Percentiles rank a stretch among this genome's conserved stretches.
These are phyloP conservation scores for Acrocera orbiculus DNA, from an alignment of 2,888 invertebrate species.

Conservation along the genomic window DNA sequence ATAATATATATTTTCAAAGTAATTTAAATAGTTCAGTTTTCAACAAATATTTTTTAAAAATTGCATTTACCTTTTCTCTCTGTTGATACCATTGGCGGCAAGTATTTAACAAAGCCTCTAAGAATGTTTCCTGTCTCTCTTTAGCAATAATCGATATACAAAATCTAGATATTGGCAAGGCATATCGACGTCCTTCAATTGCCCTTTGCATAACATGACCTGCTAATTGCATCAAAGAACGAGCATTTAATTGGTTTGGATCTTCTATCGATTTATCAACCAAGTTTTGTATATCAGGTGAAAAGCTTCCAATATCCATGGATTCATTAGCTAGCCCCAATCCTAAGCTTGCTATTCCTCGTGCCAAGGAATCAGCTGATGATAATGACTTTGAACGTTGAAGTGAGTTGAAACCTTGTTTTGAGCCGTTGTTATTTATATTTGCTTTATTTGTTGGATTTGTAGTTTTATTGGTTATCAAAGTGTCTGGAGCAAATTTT, in stretches of 20 bases:
- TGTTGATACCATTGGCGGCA: slow-evolving; percentile 85
- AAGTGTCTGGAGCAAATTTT: slow-evolving; percentile 28
- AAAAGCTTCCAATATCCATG: slow-evolving; percentile 58
- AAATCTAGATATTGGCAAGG: slow-evolving; percentile 66
- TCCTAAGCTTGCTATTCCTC: slow-evolving; percentile 48
- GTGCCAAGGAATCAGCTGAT: slow-evolving; percentile 52
- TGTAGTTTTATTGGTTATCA: slow-evolving; percentile 15
- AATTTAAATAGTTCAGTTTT: too few species aligned
- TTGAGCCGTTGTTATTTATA: slow-evolving; percentile 11
- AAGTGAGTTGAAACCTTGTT: slow-evolving; percentile 26
- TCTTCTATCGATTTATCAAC: slow-evolving; percentile 65
- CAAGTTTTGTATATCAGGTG: slow-evolving; percentile 52
- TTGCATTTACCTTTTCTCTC: slow-evolving; percentile 40
- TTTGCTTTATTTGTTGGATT: too few species aligned
- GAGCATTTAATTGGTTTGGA: slow-evolving; percentile 56
- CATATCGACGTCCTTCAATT: slow-evolving; percentile 56
- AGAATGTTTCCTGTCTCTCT: slow-evolving; percentile 72
- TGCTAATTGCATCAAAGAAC: slow-evolving; percentile 70
- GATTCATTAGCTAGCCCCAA: slow-evolving; percentile 47
- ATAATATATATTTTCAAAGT: too few species aligned
- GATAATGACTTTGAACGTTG: slow-evolving; percentile 72
- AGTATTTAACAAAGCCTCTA: slow-evolving; percentile 74
- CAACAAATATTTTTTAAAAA: neutral
- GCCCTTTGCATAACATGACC: slow-evolving; percentile 63
- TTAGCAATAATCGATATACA: slow-evolving; percentile 76